Evolutionary conservation across 2,113 vertebrate species (phyloP).

Genomic region (Sebastes schlegelii): DNA sequence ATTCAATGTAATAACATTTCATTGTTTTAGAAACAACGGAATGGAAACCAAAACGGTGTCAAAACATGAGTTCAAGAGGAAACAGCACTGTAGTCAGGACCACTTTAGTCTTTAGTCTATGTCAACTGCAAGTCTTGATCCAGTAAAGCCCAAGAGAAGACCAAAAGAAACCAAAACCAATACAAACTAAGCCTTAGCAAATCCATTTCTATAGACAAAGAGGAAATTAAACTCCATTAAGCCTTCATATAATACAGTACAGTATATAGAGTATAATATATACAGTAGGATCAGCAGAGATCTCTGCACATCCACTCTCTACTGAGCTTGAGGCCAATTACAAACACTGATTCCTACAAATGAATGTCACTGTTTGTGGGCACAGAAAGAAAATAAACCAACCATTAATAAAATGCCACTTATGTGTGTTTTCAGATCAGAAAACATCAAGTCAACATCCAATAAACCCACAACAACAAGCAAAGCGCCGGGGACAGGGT

Average conservation of each 20-base stretch:
- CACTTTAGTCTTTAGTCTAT: background rate
- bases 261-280: background rate
- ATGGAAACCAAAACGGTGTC: too few species aligned
- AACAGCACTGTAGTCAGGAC: background rate
- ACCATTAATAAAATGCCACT: background rate
- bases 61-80: background rate
- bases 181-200: slow-evolving; percentile 10
- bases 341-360: slow-evolving; percentile 22
- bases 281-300: background rate
- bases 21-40: background rate
- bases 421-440: background rate
- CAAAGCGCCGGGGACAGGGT: background rate
- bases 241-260: background rate
- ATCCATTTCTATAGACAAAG: slow-evolving; percentile 12
- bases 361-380: slow-evolving; percentile 21
- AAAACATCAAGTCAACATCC: slow-evolving; percentile 3
- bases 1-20: background rate
- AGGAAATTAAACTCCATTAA: slow-evolving; percentile 23
- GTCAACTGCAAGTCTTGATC: background rate
- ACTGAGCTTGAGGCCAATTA: slow-evolving; percentile 23
- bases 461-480: slow-evolving; percentile 1
- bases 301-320: background rate
- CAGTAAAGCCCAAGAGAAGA: background rate
- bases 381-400: slow-evolving; percentile 11
- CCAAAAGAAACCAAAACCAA: background rate